Evolutionary conservation across 2,113 vertebrate species (phyloP), one percentile per base, ranked within the genome.

Genomic region (Chamaea fasciata): DNA sequence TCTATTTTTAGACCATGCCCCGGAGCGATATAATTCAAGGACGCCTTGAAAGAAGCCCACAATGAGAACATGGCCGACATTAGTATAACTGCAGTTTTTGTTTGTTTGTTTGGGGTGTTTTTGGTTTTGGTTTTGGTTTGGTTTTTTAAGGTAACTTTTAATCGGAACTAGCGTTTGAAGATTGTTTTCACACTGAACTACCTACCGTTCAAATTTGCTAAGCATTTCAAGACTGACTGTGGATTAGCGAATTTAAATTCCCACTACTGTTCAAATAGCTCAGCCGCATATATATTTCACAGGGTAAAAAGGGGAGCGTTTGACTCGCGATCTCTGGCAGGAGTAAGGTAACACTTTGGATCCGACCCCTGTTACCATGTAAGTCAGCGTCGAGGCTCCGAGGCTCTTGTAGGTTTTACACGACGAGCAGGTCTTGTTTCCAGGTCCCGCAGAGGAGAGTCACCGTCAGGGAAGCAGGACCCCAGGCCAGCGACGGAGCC

Each of bases 261-360:
- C 74, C 94, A 92, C 85, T 91, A 65, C 91, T 60, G 75, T 96
- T 87, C 89, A 81, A 92, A 95, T 96, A 95, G 75, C 78, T 95
- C 35, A 47, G 60, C 79, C 49, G 17, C 69, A 30, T 83, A 78
- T 89, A 55, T 84, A 92, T 94, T 93, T 80, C 83, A 89, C 81
- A 87, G 82, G 11, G 56, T 53, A 86, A 83, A 86, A 93, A 46
- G 57, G 65, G 55, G 56, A 92, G 56, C 59, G 27, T 41, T 83
- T 44, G 60, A 86, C 73, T 74, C 7, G 73, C 47, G 4, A 28
- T 52, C 24, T 8, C 83, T 65, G 77, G 64, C 70, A 42, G 93
- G 87, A 81, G 89, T 94, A 95, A 78, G 60, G 63, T 89, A 44
- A 94, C 84, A 55, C 89, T 92, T 92, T 95, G 94, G 85, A 94